Evolutionary conservation across 1,140 invertebrate species (phyloP), one percentile per base, ranked within the genome.

Genomic region (Lycorma delicatula): DNA sequence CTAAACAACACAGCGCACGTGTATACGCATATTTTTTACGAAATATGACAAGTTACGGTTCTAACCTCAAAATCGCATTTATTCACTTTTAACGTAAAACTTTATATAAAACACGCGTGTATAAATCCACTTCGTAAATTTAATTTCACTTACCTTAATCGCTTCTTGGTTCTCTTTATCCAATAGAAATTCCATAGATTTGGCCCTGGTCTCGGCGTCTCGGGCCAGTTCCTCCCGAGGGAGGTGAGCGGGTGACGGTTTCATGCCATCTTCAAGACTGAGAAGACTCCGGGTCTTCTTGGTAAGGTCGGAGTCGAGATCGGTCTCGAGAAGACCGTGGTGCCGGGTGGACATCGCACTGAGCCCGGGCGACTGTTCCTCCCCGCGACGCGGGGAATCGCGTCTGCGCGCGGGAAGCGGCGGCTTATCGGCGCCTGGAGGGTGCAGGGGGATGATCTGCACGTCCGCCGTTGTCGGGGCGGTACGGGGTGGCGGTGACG

Each of bases 131-230:
- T n/a, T n/a, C n/a, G n/a, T n/a, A n/a, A n/a, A 38, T 2, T 38
- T 13, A 38, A 18, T 13, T 38, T 38, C 13, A 75, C 77, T 79
- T 67, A 87, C 85, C 84, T 86, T 79, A 59, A 83, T 79, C 62
- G 83, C 81, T 64, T 81, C 83, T 67, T 87, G 80, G 74, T 91
- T 92, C 67, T 91, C 87, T 74, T 90, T 91, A 74, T 92, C 89
- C 67, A 93, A 80, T 66, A 93, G 81, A 76, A 91, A 93, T 79
- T 93, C 90, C 89, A 93, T 92, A 74, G 87, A 90, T 75, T 91
- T 91, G 77, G 89, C 83, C 62, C 87, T 72, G 57, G 73, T 70
- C 62, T 79, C 71, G 55, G 67, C 63, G 54, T 67, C 34, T 62
- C 63, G 57, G 66, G 62, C 62, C 55, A 60, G 58, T 65, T 60